phyloP scores from a whole-genome alignment of 1,140 invertebrate genomes.

The Calephelis nemesis region DNA sequence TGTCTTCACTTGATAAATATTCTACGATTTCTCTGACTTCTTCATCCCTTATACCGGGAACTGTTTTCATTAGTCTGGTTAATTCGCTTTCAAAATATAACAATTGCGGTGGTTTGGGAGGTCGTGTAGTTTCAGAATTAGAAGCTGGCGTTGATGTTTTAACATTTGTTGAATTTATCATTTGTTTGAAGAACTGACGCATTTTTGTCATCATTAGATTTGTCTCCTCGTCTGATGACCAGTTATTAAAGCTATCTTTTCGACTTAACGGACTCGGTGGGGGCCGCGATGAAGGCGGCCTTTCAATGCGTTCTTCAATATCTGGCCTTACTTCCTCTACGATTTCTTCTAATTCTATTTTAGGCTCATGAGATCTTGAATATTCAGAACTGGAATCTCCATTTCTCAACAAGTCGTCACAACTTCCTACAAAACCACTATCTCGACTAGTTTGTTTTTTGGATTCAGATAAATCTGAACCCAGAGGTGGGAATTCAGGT shows the following conservation, averaged over 20 bases:
- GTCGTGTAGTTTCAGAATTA: conserved; percentile 80
- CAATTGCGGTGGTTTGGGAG: conserved; percentile 89
- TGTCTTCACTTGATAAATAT: conserved; percentile 93
- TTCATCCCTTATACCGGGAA: conserved; percentile 92
- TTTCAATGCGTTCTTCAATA: conserved; percentile 66
- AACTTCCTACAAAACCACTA: conserved; percentile 92
- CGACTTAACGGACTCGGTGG: conserved; percentile 82
- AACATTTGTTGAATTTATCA: conserved; percentile 85
- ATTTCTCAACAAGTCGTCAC: conserved; percentile 89
- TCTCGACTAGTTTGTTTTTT: conserved; percentile 90
- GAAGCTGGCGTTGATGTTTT: conserved; percentile 79
- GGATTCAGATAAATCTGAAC: conserved; percentile 77
- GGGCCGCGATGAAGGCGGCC: conserved; percentile 59
- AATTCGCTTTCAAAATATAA: conserved; percentile 93
- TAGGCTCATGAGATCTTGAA: conserved; percentile 74
- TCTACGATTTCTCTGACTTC: conserved; percentile 95
- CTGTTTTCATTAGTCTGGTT: conserved; percentile 94
- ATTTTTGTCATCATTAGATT: conserved; percentile 97
- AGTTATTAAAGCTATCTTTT: conserved; percentile 95
- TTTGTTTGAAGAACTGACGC: conserved; percentile 93
- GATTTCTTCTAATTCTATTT: conserved; percentile 80
- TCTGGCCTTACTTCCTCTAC: conserved; percentile 77
- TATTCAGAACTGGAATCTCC: conserved; percentile 79
- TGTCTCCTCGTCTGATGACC: conserved; percentile 95
- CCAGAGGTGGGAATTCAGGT: conserved; percentile 79